Evolutionary conservation across 2,888 invertebrate genomes (phyloP), one percentile per base, ranked within the genome.

Genomic region (Gymnocheta viridis): DNA sequence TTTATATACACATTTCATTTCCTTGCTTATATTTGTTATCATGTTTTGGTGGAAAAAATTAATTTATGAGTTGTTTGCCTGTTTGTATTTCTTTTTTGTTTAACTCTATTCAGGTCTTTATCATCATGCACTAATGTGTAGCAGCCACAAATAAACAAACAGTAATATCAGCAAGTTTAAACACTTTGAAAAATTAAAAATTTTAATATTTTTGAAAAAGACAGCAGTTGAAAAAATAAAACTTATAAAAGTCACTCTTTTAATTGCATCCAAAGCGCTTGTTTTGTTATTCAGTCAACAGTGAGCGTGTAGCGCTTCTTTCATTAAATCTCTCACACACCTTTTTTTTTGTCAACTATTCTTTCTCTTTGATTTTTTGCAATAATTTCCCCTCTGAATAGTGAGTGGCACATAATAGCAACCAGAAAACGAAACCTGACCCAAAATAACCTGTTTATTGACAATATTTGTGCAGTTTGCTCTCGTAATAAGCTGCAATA

Each of bases 361-460:
- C 12, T 60, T 62, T 44, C 3, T 49, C 2, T 12, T n/a, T 35
- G 6, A 19, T 49, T 62, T 64, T 32, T 29, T 14, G 29, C 1
- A 4, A 24, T n/a, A n/a, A n/a, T 35, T 35, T 32, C 38, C 35
- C 4, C 17, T 9, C 17, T 60, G 4, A 22, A 51, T 41, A 62
- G 14, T 35, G 12, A 62, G 14, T 35, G 12, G 4, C 41, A 27
- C 4, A n/a, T 14, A 67, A 38, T 19, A 67, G 35, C 47, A 62
- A n/a, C 41, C 17, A 24, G 32, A 60, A 72, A 76, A 12, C 12
- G 32, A 84, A 73, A 84, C 80, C 81, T 77, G 81, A 84, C 72
- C 77, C 19, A 77, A 72, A 77, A 80, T 80, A 80, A 84, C 83
- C 62, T 56, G 80, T 80, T 77, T 77, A 35, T 44, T 77, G 80